Conservation (phyloP, 2,113 vertebrate genomes). For the Dicerorhinus sumatrensis region DNA sequence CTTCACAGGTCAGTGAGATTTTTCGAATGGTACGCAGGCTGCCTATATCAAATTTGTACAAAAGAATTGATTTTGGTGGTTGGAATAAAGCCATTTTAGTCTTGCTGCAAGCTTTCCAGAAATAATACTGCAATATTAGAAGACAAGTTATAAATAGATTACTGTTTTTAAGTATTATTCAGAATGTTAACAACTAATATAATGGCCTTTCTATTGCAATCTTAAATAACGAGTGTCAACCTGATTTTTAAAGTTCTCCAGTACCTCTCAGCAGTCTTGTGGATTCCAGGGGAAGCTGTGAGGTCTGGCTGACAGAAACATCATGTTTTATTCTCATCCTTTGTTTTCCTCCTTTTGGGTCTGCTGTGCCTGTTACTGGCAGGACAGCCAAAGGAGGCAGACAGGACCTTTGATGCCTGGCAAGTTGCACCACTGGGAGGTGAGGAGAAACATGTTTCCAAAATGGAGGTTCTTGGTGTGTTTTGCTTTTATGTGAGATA, state of each 20-base stretch:
- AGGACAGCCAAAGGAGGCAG: not conserved
- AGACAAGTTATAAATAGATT: conserved; percentile 87
- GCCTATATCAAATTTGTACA: conserved; percentile 87
- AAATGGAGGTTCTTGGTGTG: not conserved
- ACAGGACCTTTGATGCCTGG: conserved; percentile 13
- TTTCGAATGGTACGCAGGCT: conserved; percentile 83
- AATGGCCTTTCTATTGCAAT: conserved; percentile 80
- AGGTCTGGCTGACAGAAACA: conserved; percentile 71
- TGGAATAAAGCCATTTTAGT: conserved; percentile 85
- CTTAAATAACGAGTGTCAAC: conserved; percentile 83
- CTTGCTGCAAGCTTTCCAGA: conserved; percentile 80
- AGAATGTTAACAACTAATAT: conserved; percentile 83
- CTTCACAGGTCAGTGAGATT: conserved; percentile 85
- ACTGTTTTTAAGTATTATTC: conserved; percentile 86
- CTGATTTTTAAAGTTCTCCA: conserved; percentile 81
- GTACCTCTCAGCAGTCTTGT: conserved; percentile 58
- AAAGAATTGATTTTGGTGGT: conserved; percentile 87
- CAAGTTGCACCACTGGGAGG: not conserved
- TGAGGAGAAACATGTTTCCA: not conserved
- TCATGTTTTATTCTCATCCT: conserved; percentile 76
- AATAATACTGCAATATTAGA: conserved; percentile 85
- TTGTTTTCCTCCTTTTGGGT: conserved; percentile 67
- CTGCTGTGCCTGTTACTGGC: conserved; percentile 27
- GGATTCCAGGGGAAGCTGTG: conserved; percentile 71
- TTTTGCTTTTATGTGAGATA: conserved; percentile 35